phyloP scores from a whole-genome alignment of 2,113 vertebrate genomes.

The Hyaena hyaena region DNA sequence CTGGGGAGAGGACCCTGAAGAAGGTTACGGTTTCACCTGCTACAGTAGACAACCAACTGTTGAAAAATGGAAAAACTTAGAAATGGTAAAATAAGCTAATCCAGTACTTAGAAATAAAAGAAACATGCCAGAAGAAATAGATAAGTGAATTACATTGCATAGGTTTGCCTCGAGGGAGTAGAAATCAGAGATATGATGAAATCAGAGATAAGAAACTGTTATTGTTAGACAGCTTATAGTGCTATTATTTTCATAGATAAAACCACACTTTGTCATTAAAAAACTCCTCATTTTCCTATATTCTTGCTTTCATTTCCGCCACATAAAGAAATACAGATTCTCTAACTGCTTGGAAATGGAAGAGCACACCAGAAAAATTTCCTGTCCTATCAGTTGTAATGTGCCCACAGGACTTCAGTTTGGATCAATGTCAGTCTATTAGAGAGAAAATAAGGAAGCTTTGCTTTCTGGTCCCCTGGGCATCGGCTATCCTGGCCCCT shows the following conservation, averaged over 20 bases:
- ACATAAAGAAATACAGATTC: not conserved
- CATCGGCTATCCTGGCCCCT: too few species aligned
- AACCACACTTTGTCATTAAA: not conserved
- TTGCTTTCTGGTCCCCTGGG: not conserved
- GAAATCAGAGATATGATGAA: not conserved
- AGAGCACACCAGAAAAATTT: not conserved
- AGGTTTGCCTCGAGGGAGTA: not conserved
- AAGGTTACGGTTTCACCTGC: not conserved
- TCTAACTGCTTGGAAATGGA: not conserved
- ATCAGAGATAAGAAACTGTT: not conserved
- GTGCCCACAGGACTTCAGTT: not conserved
- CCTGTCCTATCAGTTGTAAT: not conserved
- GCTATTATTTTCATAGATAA: not conserved
- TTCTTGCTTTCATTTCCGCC: not conserved
- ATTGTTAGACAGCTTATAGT: not conserved
- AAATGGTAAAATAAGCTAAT: not conserved
- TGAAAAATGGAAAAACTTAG: not conserved
- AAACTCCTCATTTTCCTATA: accelerated
- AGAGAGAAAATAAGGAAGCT: accelerated
- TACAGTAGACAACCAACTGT: not conserved
- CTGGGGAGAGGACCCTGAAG: not conserved
- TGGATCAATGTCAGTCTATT: not conserved
- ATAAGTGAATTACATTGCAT: not conserved
- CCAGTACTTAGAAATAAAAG: not conserved
- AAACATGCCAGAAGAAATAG: not conserved